Evolutionary conservation across 2,888 invertebrate species (phyloP).

Genomic region (Xylota sylvarum): DNA sequence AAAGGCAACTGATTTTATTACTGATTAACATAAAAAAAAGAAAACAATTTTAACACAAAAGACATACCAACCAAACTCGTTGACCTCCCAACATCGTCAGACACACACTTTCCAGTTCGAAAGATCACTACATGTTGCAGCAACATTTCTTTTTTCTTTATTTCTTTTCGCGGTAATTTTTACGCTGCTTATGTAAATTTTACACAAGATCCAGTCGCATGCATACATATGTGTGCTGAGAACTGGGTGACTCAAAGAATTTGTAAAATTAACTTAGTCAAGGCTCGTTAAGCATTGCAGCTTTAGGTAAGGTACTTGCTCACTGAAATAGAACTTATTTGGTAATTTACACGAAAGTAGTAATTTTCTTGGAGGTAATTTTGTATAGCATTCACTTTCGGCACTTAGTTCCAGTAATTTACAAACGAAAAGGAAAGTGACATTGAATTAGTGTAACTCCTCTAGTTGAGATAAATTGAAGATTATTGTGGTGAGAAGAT

Average conservation of each 20-base stretch:
- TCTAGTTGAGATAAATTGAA: not conserved
- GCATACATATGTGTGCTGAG: not conserved
- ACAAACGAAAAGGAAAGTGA: slow-evolving; percentile 45
- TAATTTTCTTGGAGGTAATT: slow-evolving; percentile 16
- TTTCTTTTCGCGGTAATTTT: slow-evolving; percentile 37
- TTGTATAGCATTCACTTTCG: slow-evolving; percentile 42
- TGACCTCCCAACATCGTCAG: slow-evolving; percentile 42
- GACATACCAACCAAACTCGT: slow-evolving; percentile 28
- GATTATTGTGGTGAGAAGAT: not conserved
- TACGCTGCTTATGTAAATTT: slow-evolving; percentile 58
- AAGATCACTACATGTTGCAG: slow-evolving; percentile 59
- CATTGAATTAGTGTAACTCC: slow-evolving; percentile 24
- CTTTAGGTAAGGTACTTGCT: not conserved
- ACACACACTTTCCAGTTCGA: slow-evolving; percentile 53
- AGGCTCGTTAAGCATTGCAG: slow-evolving; percentile 49
- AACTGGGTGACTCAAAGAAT: slow-evolving; percentile 39
- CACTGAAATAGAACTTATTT: slow-evolving; percentile 31
- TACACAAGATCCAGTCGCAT: not conserved
- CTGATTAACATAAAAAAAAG: slow-evolving; percentile 12
- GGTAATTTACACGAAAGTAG: slow-evolving; percentile 8
- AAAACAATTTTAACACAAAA: slow-evolving; percentile 14
- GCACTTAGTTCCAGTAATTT: slow-evolving; percentile 43
- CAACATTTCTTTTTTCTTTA: slow-evolving; percentile 20
- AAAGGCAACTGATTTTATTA: slow-evolving; percentile 16
- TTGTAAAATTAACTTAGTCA: slow-evolving; percentile 62